Percentiles rank a stretch among this genome's conserved stretches.
Evolutionary conservation across 1,140 invertebrate species (phyloP).

Genomic region (Cydia splendana): DNA sequence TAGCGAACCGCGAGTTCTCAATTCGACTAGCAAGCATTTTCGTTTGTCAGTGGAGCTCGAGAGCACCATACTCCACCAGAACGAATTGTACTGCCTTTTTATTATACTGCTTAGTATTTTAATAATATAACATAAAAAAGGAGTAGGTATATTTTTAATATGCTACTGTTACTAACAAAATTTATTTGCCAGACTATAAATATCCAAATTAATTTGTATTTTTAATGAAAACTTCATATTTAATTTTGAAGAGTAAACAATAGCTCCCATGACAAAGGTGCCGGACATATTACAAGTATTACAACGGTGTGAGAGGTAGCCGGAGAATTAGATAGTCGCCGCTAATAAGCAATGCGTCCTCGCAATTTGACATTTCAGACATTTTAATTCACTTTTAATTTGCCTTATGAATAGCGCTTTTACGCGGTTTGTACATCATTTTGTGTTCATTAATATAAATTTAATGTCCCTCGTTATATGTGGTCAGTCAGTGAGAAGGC

Average conservation of each 20-base stretch:
- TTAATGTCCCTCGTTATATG: conserved; percentile 65
- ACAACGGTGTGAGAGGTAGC: conserved; percentile 46
- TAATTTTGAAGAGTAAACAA: neutral
- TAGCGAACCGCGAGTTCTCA: no score
- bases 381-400: conserved; percentile 77
- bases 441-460: conserved; percentile 74
- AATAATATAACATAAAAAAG: no score
- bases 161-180: no score
- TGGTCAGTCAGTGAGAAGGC: conserved; percentile 44
- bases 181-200: no score
- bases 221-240: no score
- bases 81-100: no score
- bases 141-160: no score
- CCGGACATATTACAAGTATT: conserved; percentile 25
- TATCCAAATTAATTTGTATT: no score
- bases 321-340: conserved; percentile 43
- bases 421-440: conserved; percentile 75
- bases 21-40: no score
- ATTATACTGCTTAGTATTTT: no score
- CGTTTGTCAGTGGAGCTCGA: no score
- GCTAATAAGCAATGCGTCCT: conserved; percentile 62
- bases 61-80: no score
- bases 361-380: conserved; percentile 59
- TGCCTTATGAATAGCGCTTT: conserved; percentile 72
- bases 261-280: neutral